A percentile compares a stretch with the other conserved stretches of the same genome.
Conservation (phyloP, 2,797 vertebrate genomes). For the Acrossocheilus fasciatus region DNA sequence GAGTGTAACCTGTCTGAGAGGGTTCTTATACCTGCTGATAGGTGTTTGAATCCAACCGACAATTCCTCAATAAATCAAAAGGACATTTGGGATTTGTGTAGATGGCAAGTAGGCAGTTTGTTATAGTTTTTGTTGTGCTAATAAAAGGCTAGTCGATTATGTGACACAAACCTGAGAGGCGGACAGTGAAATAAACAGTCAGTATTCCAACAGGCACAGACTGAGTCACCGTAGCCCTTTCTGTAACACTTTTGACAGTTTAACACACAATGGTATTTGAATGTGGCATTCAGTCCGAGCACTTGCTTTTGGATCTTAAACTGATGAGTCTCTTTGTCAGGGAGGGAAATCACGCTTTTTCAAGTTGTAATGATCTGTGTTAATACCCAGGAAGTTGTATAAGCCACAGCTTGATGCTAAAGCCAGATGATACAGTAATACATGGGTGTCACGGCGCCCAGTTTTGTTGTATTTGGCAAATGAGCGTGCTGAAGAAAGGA, state of each 20-base stretch:
- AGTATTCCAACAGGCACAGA: constrained; percentile 20
- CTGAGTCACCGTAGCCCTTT: constrained; percentile 30
- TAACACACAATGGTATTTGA: constrained; percentile 16
- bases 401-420: not conserved
- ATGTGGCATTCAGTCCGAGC: constrained; percentile 4
- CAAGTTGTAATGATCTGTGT: not conserved
- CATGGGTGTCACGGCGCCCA: not conserved
- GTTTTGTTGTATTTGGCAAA: constrained; percentile 25
- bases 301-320: constrained; percentile 3
- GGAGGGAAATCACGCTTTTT: constrained; percentile 10
- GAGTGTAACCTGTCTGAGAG: not conserved
- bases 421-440: not conserved
- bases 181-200: constrained; percentile 41
- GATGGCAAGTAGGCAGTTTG: constrained; percentile 25
- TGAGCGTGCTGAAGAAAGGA: not conserved
- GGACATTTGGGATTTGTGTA: constrained; percentile 48
- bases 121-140: constrained; percentile 50
- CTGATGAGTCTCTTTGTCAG: constrained; percentile 1
- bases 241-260: constrained; percentile 33
- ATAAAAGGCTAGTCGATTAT: constrained; percentile 53
- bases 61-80: constrained; percentile 48
- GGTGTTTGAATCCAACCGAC: constrained; percentile 8
- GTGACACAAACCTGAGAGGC: constrained; percentile 36
- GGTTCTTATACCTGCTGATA: not conserved
- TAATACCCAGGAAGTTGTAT: constrained; percentile 6